Conservation (phyloP, 2,888 invertebrate genomes). For the Noctua fimbriata region DNA sequence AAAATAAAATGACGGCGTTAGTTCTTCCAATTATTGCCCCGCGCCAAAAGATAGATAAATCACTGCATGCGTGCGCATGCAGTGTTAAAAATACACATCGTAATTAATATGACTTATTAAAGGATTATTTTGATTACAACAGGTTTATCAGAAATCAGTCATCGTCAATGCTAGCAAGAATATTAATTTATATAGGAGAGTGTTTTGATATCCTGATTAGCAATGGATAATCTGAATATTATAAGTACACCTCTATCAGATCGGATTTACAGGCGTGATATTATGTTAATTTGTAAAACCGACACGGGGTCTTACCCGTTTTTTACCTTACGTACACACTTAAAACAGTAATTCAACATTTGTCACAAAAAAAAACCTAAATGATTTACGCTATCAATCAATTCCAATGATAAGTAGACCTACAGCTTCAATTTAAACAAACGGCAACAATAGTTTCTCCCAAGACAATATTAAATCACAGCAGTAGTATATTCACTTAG, state of each 20-base stretch:
- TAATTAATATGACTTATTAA: background rate
- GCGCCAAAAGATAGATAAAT: background rate
- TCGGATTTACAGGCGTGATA: background rate
- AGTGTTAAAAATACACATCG: background rate
- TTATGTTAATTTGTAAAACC: background rate
- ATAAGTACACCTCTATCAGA: too few relatives aligned
- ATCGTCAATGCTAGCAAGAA: background rate
- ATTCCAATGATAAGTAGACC: slow-evolving; percentile 9
- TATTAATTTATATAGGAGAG: background rate
- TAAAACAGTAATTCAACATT: background rate
- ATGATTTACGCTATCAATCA: background rate
- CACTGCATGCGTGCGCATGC: background rate
- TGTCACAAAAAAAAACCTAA: background rate
- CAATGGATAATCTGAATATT: background rate
- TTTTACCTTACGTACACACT: background rate
- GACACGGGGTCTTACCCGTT: background rate
- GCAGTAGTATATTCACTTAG: slow-evolving; percentile 34
- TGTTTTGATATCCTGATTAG: background rate
- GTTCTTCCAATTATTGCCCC: background rate
- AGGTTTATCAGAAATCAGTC: background rate
- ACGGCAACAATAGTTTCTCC: slow-evolving; percentile 16
- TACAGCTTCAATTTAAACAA: background rate
- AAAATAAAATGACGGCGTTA: background rate
- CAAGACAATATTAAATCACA: slow-evolving; percentile 46
- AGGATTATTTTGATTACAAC: background rate